Evolutionary conservation across 2,888 invertebrate genomes (phyloP).

Genomic region (Chesias legatella): DNA sequence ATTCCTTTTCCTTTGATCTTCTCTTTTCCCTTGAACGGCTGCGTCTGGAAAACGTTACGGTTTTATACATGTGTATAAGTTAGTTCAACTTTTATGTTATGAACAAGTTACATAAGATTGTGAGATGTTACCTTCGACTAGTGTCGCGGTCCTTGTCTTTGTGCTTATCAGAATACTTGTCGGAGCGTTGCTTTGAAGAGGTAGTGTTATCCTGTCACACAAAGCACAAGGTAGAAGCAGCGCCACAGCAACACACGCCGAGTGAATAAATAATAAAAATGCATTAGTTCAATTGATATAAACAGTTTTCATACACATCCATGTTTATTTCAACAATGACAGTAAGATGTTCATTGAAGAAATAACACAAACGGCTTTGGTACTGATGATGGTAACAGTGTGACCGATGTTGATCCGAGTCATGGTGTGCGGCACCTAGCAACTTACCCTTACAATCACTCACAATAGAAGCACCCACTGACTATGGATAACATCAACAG

Average conservation of each 20-base stretch:
- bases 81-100: too few relatives aligned
- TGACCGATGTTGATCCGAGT: constrained; percentile 51
- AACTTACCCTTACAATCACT: constrained; percentile 84
- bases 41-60: constrained; percentile 43
- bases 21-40: constrained; percentile 70
- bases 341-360: constrained; percentile 43
- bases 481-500: constrained; percentile 82
- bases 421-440: constrained; percentile 71
- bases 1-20: constrained; percentile 82
- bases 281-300: constrained; percentile 70
- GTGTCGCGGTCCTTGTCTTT: constrained; percentile 68
- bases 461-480: constrained; percentile 83
- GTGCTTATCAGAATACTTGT: constrained; percentile 79
- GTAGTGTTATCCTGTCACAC: constrained; percentile 81
- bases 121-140: constrained; percentile 54
- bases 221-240: constrained; percentile 82
- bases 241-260: constrained; percentile 81
- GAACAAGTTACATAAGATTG: background rate
- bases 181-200: constrained; percentile 78
- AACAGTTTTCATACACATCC: constrained; percentile 52
- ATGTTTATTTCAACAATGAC: constrained; percentile 55
- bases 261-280: constrained; percentile 76
- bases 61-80: too few relatives aligned
- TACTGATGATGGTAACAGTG: constrained; percentile 60
- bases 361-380: constrained; percentile 56